Percentiles rank a stretch among this genome's conserved stretches.
Evolutionary conservation across 53 echinoderm and acorn worm species (phyloP).

Genomic region (Arbacia lixula): DNA sequence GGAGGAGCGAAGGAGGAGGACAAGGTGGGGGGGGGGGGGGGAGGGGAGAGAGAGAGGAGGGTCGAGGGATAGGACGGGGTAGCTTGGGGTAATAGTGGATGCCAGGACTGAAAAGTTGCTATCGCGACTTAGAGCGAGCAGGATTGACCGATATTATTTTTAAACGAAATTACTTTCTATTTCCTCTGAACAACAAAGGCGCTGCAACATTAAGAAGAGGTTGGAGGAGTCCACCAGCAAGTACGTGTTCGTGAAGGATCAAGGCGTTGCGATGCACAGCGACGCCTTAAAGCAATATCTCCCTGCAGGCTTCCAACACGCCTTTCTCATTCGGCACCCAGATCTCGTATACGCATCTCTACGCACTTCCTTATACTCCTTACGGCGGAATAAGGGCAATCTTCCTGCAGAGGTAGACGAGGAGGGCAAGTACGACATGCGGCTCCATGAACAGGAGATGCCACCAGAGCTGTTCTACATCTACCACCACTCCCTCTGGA

Average conservation of each 20-base stretch:
- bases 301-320: not conserved
- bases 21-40: no score
- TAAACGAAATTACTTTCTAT: no score
- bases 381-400: not conserved
- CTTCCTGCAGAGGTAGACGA: not conserved
- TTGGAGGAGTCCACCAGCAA: not conserved
- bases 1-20: no score
- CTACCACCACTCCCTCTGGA: conserved; percentile 28
- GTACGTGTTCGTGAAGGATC: not conserved
- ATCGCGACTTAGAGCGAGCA: no score
- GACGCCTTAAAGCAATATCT: not conserved
- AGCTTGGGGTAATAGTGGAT: no score
- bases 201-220: not conserved
- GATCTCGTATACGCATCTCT: not conserved
- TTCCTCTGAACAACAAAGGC: not conserved
- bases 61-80: no score
- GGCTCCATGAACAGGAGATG: not conserved
- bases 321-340: not conserved
- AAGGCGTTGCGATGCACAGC: not conserved
- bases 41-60: no score
- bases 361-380: not conserved
- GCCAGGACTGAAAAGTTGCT: no score
- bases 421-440: not conserved
- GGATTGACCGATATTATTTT: no score
- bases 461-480: not conserved